phyloP scores from a whole-genome alignment of 1,140 invertebrate species.

The Drosophila sechellia region DNA sequence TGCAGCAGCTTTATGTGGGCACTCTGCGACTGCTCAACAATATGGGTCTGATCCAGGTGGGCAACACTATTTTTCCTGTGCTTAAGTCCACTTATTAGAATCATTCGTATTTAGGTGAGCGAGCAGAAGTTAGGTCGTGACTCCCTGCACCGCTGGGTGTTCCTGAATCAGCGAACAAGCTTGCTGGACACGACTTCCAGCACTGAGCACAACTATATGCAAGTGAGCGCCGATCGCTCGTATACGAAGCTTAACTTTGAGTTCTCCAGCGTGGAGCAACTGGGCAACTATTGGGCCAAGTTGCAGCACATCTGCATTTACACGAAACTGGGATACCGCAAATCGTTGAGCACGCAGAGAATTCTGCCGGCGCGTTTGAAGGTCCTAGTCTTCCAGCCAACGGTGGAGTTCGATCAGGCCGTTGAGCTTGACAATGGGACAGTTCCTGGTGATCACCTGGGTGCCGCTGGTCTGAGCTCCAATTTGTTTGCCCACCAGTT shows the following conservation, averaged over 20 bases:
- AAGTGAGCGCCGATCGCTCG: conserved; percentile 86
- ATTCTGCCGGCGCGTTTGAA: conserved; percentile 14
- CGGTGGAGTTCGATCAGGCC: conserved; percentile 65
- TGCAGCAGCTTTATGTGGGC: conserved; percentile 89
- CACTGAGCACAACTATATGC: conserved; percentile 87
- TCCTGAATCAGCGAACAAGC: conserved; percentile 87
- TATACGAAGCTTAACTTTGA: conserved; percentile 86
- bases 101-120: conserved; percentile 71
- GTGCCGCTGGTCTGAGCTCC: conserved; percentile 91
- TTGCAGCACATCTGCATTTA: conserved; percentile 89
- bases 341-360: conserved; percentile 17
- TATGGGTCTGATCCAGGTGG: conserved; percentile 88
- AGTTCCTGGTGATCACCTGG: conserved; percentile 90
- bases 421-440: conserved; percentile 82
- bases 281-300: conserved; percentile 91
- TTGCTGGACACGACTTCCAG: conserved; percentile 89
- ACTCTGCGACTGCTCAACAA: conserved; percentile 87
- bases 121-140: conserved; percentile 88
- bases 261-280: conserved; percentile 86
- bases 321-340: conserved; percentile 87
- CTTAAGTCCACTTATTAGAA: too few species aligned
- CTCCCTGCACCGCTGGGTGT: conserved; percentile 87
- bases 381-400: conserved; percentile 43
- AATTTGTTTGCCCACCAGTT: conserved; percentile 89
- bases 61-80: conserved; percentile 1